Evolutionary conservation across 2,113 vertebrate species (phyloP).

Genomic region (Xenus cinereus): DNA sequence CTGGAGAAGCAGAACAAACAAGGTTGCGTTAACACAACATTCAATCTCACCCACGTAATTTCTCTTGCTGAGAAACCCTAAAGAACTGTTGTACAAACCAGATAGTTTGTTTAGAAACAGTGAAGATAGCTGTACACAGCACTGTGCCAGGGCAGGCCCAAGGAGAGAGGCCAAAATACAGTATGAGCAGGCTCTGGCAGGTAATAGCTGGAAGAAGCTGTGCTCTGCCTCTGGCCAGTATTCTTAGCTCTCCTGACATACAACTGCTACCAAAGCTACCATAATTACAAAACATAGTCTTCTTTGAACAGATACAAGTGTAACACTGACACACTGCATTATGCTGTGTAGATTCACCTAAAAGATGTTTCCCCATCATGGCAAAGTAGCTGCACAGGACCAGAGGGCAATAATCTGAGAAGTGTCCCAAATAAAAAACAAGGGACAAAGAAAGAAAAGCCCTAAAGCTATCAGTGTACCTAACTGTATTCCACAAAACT

Average conservation of each 20-base stretch:
- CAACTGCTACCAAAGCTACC: background rate
- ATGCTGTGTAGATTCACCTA: background rate
- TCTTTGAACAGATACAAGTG: background rate
- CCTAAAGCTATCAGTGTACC: background rate
- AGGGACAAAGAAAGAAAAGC: background rate
- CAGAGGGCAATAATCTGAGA: background rate
- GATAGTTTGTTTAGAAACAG: background rate
- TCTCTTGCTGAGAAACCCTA: background rate
- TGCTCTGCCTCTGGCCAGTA: background rate
- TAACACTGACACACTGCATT: background rate
- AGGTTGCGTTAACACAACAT: background rate
- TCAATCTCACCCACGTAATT: fast-evolving
- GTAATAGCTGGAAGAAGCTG: background rate
- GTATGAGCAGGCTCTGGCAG: background rate
- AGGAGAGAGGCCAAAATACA: background rate
- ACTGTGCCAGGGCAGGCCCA: background rate
- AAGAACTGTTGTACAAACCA: background rate
- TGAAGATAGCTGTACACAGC: background rate
- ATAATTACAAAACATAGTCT: background rate
- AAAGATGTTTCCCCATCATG: background rate
- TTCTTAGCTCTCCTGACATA: background rate
- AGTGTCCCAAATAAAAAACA: background rate
- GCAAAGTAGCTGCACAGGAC: background rate
- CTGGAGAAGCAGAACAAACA: background rate
- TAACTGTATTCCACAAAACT: background rate